A percentile compares a stretch with the other conserved stretches of the same genome.
Evolutionary conservation across 2,797 vertebrate genomes (phyloP).

Genomic region (Scleropages formosus): DNA sequence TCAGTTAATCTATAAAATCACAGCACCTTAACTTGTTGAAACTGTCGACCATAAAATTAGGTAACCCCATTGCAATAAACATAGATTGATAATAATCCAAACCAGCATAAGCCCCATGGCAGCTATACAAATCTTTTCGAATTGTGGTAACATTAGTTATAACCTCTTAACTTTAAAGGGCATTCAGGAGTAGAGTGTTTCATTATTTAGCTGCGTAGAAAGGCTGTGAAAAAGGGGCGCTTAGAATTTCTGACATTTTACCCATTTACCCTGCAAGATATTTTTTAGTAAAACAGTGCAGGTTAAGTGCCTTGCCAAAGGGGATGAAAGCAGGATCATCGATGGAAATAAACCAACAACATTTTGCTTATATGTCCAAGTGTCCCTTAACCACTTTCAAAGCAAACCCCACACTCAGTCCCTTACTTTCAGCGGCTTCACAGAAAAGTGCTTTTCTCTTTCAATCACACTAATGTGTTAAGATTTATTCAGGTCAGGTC

Average conservation of each 20-base stretch:
- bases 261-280: not conserved
- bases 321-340: not conserved
- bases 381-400: not conserved
- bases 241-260: conserved; percentile 18
- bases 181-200: too few species aligned
- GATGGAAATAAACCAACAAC: not conserved
- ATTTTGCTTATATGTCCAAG: not conserved
- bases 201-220: too few species aligned
- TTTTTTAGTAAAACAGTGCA: not conserved
- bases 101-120: too few species aligned
- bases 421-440: not conserved
- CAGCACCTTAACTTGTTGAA: not conserved
- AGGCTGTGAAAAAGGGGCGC: not conserved
- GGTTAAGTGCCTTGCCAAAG: not conserved
- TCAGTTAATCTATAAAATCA: conserved; percentile 7
- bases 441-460: conserved; percentile 10
- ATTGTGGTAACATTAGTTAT: too few species aligned
- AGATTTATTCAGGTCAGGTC: conserved; percentile 28
- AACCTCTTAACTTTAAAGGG: too few species aligned
- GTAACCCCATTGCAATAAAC: too few species aligned
- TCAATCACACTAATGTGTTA: conserved; percentile 26
- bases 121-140: too few species aligned
- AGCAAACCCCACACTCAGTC: not conserved
- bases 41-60: not conserved
- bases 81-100: too few species aligned